These are phyloP conservation scores for Apamea crenata DNA, from an alignment of 2,888 invertebrate genomes.

Conservation along the genomic window DNA sequence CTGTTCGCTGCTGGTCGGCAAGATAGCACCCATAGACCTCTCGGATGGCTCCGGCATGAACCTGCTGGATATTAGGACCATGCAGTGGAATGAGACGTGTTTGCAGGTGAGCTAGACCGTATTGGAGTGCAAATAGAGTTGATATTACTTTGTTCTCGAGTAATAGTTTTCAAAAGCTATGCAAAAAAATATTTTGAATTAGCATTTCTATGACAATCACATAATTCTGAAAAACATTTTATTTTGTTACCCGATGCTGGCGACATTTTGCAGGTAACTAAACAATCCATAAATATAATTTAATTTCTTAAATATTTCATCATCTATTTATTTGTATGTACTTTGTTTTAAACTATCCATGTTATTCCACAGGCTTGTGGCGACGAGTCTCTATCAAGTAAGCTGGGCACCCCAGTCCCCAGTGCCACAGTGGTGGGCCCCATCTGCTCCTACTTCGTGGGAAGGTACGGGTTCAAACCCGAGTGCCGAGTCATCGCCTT, in stretches of 20 bases:
- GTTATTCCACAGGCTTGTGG: constrained; percentile 92
- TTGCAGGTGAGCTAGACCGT: constrained; percentile 90
- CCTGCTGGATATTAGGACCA: constrained; percentile 94
- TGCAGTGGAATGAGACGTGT: constrained; percentile 94
- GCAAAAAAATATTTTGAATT: not conserved
- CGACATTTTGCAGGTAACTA: not conserved
- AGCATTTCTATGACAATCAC: not conserved
- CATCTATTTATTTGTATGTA: not conserved
- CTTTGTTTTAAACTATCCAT: not conserved
- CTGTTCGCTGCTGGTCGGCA: constrained; percentile 96
- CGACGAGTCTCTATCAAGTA: constrained; percentile 92
- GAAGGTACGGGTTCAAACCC: constrained; percentile 95
- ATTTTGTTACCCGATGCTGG: not conserved
- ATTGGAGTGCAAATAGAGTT: not conserved
- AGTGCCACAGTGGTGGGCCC: constrained; percentile 93
- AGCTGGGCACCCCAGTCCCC: constrained; percentile 94
- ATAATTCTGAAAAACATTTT: not conserved
- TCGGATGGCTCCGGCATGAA: constrained; percentile 99
- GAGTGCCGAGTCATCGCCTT: constrained; percentile 96
- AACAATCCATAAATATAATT: not conserved
- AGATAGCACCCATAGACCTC: constrained; percentile 97
- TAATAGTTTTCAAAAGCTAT: too few species aligned
- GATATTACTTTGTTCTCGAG: not conserved
- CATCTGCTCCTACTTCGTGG: constrained; percentile 95
- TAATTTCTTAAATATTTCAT: not conserved